phyloP scores from a whole-genome alignment of 2,113 vertebrate genomes.

The Dinomys branickii region DNA sequence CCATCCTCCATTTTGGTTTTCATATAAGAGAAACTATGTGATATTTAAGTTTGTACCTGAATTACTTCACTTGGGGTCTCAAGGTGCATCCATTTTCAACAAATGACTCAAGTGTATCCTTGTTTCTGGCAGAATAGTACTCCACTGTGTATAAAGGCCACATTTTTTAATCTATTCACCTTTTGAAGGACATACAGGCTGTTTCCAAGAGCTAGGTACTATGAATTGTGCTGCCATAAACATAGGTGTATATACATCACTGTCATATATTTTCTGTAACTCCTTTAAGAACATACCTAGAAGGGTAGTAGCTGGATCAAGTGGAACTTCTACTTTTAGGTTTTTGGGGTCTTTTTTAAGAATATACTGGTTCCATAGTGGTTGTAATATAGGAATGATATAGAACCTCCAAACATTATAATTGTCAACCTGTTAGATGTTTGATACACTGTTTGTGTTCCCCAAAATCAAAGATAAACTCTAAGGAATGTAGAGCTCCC shows the following conservation, averaged over 20 bases:
- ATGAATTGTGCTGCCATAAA: background rate
- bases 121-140: background rate
- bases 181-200: background rate
- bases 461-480: background rate
- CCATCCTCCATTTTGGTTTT: background rate
- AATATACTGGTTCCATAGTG: background rate
- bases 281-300: background rate
- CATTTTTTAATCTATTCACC: background rate
- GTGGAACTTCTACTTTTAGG: background rate
- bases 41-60: background rate
- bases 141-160: background rate
- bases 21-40: background rate
- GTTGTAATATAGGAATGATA: background rate
- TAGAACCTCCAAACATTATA: background rate
- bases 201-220: background rate
- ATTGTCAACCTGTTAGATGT: background rate
- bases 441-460: background rate
- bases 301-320: background rate
- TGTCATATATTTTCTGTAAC: background rate
- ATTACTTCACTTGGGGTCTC: background rate
- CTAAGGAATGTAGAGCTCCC: too few species aligned
- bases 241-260: background rate
- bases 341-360: background rate
- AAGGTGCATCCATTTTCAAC: background rate
- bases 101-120: background rate